These are phyloP conservation scores for Holothuria leucospilota DNA, from an alignment of 53 echinoderm and acorn worm species.

Conservation along the genomic window DNA sequence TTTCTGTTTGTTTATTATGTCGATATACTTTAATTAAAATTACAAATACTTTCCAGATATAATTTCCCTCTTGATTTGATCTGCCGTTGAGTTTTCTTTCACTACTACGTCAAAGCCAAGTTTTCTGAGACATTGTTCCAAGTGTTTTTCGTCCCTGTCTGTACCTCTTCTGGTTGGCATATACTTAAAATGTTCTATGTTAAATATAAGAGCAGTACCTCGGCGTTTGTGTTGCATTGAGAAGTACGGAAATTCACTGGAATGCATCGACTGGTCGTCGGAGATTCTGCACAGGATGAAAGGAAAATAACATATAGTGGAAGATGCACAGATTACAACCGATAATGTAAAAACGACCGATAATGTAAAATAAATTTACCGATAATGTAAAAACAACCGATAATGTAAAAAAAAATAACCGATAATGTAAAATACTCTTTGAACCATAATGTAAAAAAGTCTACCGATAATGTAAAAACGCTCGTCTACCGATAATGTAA, in stretches of 20 bases:
- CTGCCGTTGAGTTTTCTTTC: constrained; percentile 68
- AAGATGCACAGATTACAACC: not conserved
- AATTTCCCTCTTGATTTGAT: constrained; percentile 66
- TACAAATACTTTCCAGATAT: constrained; percentile 33
- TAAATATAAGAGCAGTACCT: constrained; percentile 83
- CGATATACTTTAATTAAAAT: not conserved
- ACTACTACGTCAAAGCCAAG: constrained; percentile 80
- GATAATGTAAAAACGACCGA: too few relatives aligned
- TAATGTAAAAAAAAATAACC: too few relatives aligned
- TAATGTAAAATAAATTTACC: too few relatives aligned
- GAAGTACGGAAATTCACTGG: constrained; percentile 53
- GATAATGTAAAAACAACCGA: too few relatives aligned
- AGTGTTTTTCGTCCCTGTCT: constrained; percentile 70
- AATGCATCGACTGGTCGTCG: not conserved
- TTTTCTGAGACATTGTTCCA: constrained; percentile 59
- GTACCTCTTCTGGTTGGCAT: constrained; percentile 84
- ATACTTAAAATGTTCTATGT: constrained; percentile 75
- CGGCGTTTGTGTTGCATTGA: constrained; percentile 74
- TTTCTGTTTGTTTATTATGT: not conserved
- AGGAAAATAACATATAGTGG: not conserved
- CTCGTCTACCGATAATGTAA: too few relatives aligned
- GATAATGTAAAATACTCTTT: too few relatives aligned
- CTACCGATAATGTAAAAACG: too few relatives aligned
- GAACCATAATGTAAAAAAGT: too few relatives aligned
- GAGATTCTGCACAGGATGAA: too few relatives aligned